Conservation (phyloP, 2,888 invertebrate genomes). For the Clanis bilineata region DNA sequence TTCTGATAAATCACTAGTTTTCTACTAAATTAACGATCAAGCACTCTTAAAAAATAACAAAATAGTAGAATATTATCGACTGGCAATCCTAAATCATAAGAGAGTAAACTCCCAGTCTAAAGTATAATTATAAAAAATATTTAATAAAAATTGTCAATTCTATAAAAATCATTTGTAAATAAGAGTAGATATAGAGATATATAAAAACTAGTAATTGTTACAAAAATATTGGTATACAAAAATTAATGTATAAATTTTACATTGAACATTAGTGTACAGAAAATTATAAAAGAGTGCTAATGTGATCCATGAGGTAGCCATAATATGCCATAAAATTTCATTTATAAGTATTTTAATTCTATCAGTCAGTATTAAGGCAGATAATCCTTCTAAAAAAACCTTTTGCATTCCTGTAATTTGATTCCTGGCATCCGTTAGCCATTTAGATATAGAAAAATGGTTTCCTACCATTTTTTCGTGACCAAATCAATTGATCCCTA, state of each 20-base stretch:
- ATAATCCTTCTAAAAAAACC: constrained; percentile 38
- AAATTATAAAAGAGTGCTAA: constrained; percentile 58
- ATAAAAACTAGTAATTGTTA: constrained; percentile 68
- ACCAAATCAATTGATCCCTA: constrained; percentile 57
- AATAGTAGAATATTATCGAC: constrained; percentile 52
- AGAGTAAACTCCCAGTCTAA: constrained; percentile 12
- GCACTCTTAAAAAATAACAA: constrained; percentile 35
- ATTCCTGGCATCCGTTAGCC: constrained; percentile 59
- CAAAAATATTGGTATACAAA: constrained; percentile 60
- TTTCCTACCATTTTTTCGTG: constrained; percentile 35
- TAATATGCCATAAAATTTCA: constrained; percentile 74
- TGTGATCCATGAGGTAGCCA: constrained; percentile 80
- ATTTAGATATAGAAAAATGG: constrained; percentile 50
- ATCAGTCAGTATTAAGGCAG: constrained; percentile 57
- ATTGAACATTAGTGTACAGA: constrained; percentile 56
- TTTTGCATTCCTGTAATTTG: constrained; percentile 61
- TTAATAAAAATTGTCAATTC: constrained; percentile 71
- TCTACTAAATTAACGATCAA: background rate
- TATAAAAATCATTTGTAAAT: constrained; percentile 74
- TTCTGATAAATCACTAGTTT: constrained; percentile 37
- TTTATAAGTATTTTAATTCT: constrained; percentile 39
- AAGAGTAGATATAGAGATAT: constrained; percentile 69
- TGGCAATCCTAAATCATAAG: constrained; percentile 17
- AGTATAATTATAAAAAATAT: constrained; percentile 54
- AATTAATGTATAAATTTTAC: constrained; percentile 57